Percentiles rank a stretch among this genome's conserved stretches.
These are phyloP conservation scores for Eumacrocentrus americanus DNA, from an alignment of 2,888 invertebrate genomes.

Conservation along the genomic window DNA sequence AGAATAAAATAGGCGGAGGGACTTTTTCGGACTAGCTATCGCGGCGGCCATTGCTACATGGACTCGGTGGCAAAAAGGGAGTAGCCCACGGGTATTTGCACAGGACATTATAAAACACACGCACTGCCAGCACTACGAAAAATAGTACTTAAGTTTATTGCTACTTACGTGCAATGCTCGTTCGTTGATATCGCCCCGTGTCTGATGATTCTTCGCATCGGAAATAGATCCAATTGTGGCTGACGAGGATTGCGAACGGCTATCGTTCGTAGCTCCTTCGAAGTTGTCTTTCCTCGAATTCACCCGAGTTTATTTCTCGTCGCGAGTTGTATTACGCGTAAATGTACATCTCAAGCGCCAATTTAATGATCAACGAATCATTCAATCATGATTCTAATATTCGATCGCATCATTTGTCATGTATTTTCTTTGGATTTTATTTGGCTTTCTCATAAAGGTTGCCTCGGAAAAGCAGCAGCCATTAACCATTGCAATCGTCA, in stretches of 20 bases:
- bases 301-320: neutral
- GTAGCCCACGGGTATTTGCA: conserved; percentile 39
- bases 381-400: conserved; percentile 67
- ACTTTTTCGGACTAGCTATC: conserved; percentile 37
- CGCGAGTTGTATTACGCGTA: conserved; percentile 17
- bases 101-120: neutral
- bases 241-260: conserved; percentile 36
- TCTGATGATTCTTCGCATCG: conserved; percentile 48
- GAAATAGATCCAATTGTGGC: conserved; percentile 41
- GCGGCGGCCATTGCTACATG: conserved; percentile 46
- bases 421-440: conserved; percentile 64
- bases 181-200: conserved; percentile 44
- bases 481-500: conserved; percentile 44
- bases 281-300: conserved; percentile 1
- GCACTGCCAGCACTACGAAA: neutral
- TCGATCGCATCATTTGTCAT: conserved; percentile 68
- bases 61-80: conserved; percentile 42
- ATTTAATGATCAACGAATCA: conserved; percentile 55
- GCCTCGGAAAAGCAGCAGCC: conserved; percentile 49
- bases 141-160: conserved; percentile 24
- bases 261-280: conserved; percentile 22
- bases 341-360: conserved; percentile 30
- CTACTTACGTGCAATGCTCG: conserved; percentile 52
- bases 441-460: conserved; percentile 49
- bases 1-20: conserved; percentile 17